Evolutionary conservation across 2,888 invertebrate species (phyloP), one percentile per base, ranked within the genome.

Genomic region (Lottia scabra): DNA sequence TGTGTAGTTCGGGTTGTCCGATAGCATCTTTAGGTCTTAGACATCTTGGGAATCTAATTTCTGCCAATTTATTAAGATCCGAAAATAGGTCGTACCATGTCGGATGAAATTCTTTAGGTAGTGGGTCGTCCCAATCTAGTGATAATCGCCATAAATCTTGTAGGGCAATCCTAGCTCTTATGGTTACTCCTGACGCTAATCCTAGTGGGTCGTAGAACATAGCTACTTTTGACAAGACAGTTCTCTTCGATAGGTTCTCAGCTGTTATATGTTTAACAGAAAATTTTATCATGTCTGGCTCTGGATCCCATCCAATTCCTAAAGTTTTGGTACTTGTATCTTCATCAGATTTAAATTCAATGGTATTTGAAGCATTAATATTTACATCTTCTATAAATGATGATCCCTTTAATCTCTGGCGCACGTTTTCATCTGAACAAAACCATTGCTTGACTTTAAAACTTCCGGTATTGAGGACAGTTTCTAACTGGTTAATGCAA

Each of bases 141-240:
- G 30, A 13, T 16, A 38, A 4, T 38, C 63, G 13, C 73, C 69
- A 73, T 16, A 73, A 30, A 38, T 43, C 66, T 56, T 73, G 73
- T 48, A 73, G 45, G 48, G 65, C 69, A 26, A 69, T 66, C 44
- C 64, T 45, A 13, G 73, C 69, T 26, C 56, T 64, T 16, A 70
- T 64, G 12, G 69, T 69, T 26, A 73, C 56, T 43, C 65, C 68
- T 23, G 73, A 19, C 16, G 66, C 73, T 26, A 69, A 26, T 56
- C 69, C 69, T 19, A 69, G 43, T 16, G 63, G 69, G 16, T 73
- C 73, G 43, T 62, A 73, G 16, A 73, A 44, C 65, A 56, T 69
- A 12, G 68, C 69, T 45, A 73, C 64, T 45, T 48, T 38, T 26
- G 65, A 69, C 19, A 73, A 38, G 4, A 69, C 63, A 16, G 30